Conservation (phyloP, 2,888 invertebrate genomes). For the Cataglyphis altisquamis region DNA sequence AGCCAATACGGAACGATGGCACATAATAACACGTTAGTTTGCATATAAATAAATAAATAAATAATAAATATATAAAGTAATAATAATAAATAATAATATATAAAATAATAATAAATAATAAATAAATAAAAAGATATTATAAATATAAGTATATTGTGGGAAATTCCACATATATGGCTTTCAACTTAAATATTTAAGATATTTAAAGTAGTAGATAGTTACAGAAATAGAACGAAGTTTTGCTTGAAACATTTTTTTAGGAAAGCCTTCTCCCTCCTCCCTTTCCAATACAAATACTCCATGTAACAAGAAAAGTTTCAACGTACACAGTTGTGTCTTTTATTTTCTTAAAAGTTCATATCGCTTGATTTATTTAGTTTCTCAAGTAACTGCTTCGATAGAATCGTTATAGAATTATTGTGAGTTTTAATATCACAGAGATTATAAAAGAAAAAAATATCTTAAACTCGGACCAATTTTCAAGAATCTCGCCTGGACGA, state of each 20-base stretch:
- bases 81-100: no score
- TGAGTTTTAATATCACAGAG: background rate
- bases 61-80: no score
- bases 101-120: no score
- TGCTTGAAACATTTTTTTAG: background rate
- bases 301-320: background rate
- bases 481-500: background rate
- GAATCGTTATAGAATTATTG: background rate
- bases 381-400: background rate
- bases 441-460: background rate
- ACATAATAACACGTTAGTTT: background rate
- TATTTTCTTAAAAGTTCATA: background rate
- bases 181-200: background rate
- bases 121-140: no score
- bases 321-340: background rate
- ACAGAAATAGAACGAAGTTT: background rate
- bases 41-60: background rate
- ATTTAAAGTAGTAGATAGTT: background rate
- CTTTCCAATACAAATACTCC: background rate
- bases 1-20: slow-evolving; percentile 30
- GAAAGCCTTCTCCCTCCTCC: background rate
- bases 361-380: background rate
- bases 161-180: no score
- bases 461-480: background rate
- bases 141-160: background rate